A percentile compares a stretch with the other conserved stretches of the same genome.
phyloP scores from a whole-genome alignment of 2,113 vertebrate genomes.

The Lanius collurio region DNA sequence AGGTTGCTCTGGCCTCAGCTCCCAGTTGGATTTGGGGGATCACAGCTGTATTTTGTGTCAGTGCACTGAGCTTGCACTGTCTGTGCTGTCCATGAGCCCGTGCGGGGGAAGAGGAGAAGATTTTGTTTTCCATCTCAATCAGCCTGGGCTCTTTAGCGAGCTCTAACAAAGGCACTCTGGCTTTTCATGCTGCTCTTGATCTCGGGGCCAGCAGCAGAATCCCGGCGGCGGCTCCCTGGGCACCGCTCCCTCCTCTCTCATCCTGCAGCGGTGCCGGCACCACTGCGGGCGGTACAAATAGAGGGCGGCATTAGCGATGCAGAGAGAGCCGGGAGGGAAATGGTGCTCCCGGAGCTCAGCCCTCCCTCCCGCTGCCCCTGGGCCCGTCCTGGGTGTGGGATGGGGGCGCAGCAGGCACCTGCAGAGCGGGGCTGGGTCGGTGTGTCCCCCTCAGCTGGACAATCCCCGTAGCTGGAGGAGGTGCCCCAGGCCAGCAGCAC shows the following conservation, averaged over 20 bases:
- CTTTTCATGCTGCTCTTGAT: constrained; percentile 57
- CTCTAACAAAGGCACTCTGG: constrained; percentile 19
- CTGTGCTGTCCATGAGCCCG: not conserved
- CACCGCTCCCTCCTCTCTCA: not conserved
- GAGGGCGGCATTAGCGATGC: not conserved
- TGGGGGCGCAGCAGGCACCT: accelerated
- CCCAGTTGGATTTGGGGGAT: not conserved
- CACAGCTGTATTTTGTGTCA: accelerated
- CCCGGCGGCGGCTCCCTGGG: not conserved
- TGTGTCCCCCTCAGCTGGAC: not conserved
- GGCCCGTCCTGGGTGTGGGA: accelerated
- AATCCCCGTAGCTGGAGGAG: not conserved
- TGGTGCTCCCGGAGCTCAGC: not conserved
- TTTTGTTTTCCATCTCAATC: not conserved
- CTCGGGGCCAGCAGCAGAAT: not conserved
- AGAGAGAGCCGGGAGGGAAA: not conserved
- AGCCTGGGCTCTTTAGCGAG: not conserved
- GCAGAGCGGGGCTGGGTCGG: accelerated
- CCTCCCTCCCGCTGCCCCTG: not conserved
- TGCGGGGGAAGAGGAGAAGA: not conserved
- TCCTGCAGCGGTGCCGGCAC: not conserved
- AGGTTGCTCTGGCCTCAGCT: not conserved
- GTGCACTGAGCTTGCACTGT: too few species aligned
- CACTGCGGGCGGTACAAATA: not conserved
- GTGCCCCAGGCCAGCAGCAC: not conserved